Conservation (phyloP, 2,113 vertebrate species). For the Nycticryphes semicollaris region DNA sequence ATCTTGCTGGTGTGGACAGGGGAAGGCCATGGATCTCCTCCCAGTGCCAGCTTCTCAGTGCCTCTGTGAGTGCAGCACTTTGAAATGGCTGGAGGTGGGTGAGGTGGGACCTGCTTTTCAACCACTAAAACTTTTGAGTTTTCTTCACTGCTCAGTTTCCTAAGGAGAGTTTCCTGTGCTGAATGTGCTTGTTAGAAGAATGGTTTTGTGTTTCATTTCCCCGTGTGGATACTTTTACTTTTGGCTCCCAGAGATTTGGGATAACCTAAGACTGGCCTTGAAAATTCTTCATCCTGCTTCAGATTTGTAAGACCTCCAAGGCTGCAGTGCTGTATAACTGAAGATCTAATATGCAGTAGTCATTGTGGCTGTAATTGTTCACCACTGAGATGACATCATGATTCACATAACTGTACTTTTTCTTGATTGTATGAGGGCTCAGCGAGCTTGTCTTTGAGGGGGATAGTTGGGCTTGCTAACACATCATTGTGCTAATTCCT, state of each 20-base stretch:
- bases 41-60: background rate
- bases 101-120: background rate
- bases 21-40: background rate
- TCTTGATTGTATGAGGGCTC: background rate
- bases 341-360: background rate
- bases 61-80: background rate
- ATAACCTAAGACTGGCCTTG: background rate
- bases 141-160: background rate
- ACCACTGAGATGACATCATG: background rate
- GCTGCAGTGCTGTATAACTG: background rate
- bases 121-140: background rate
- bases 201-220: background rate
- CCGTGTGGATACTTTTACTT: fast-evolving
- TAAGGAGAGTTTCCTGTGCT: background rate
- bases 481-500: background rate
- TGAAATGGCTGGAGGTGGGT: fast-evolving
- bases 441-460: background rate
- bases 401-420: background rate
- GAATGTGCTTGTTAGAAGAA: background rate
- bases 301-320: background rate
- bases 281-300: background rate
- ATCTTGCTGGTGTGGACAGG: background rate
- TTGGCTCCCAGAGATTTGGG: background rate
- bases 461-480: background rate
- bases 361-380: background rate